phyloP scores from a whole-genome alignment of 1,140 invertebrate species.

The Pantala flavescens region DNA sequence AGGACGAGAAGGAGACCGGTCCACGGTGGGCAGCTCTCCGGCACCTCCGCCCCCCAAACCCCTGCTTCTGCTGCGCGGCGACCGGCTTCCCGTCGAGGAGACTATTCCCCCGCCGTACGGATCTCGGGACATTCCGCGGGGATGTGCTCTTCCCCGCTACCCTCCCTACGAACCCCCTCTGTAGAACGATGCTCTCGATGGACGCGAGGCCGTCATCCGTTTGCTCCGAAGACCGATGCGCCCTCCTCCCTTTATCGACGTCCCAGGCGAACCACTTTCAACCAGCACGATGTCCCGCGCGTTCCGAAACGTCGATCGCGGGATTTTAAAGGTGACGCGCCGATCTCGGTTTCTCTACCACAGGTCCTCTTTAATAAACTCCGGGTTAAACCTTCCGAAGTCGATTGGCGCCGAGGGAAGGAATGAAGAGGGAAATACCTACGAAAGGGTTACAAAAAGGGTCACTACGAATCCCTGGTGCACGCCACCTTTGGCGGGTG shows the following conservation, averaged over 20 bases:
- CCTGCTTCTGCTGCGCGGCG: conserved; percentile 42
- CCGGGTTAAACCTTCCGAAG: no score
- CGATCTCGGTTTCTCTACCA: no score
- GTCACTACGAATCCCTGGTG: no score
- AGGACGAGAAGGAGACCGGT: conserved; percentile 62
- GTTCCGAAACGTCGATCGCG: not conserved
- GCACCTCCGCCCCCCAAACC: conserved; percentile 51
- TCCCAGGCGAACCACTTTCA: no score
- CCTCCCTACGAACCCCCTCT: conserved; percentile 11
- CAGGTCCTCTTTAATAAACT: no score
- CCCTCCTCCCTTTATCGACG: no score
- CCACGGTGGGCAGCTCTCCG: conserved; percentile 66
- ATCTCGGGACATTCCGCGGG: conserved; percentile 52
- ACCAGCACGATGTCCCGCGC: conserved; percentile 28
- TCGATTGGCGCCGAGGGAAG: no score
- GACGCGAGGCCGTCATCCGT: conserved; percentile 20
- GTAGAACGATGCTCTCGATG: no score
- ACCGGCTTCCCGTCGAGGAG: conserved; percentile 37
- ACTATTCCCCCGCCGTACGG: conserved; percentile 44
- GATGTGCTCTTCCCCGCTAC: conserved; percentile 14
- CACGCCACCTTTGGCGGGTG: no score
- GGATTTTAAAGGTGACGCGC: not conserved
- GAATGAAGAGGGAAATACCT: no score
- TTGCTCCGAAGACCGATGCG: conserved; percentile 34
- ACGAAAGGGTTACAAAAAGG: no score